Evolutionary conservation across 1,140 invertebrate genomes (phyloP), one percentile per base, ranked within the genome.

Genomic region (Nephotettix cincticeps): DNA sequence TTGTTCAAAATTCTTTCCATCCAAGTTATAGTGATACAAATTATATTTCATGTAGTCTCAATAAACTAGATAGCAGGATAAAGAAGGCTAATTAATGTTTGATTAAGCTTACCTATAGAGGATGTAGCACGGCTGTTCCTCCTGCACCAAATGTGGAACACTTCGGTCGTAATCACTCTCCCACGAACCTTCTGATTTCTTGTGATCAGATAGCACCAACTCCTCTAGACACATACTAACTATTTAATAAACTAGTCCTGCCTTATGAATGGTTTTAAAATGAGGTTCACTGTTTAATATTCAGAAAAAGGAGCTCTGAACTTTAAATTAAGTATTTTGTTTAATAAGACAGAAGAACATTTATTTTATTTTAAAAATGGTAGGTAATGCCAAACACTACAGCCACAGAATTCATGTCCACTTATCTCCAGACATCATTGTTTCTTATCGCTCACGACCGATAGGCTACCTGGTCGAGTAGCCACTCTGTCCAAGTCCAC

Each of bases 111-210:
- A 88, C 84, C 91, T 87, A 80, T 93, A 99, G 21, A 99, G 84
- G 70, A 99, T 88, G 80, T 97, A 99, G 75, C 94, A 95, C 51
- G 98, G 97, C 77, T 95, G 90, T 80, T 93, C 91, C 73, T 93
- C 90, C 76, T 95, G 89, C 30, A 98, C 83, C 56, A 95, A 78
- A 1, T 89, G 86, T 66, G 88, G 82, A 14, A 99, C 84, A 80
- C 91, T 84, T 78, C 88, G 89, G 78, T 96, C 91, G 83, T 93
- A 98, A 84, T 95, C 93, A 68, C 93, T 87, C 77, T 95, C 91
- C 95, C 95, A 97, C 72, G 90, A 88, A 70, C 88, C 87, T 72
- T 88, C 88, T 17, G 87, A 84, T 70, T 89, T 87, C 36, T 88
- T 83, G 68, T 89, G 86, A 72, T 86, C 86, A 47, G 61, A 64